Conservation (phyloP, 2,797 vertebrate species). For the Salmo trutta region DNA sequence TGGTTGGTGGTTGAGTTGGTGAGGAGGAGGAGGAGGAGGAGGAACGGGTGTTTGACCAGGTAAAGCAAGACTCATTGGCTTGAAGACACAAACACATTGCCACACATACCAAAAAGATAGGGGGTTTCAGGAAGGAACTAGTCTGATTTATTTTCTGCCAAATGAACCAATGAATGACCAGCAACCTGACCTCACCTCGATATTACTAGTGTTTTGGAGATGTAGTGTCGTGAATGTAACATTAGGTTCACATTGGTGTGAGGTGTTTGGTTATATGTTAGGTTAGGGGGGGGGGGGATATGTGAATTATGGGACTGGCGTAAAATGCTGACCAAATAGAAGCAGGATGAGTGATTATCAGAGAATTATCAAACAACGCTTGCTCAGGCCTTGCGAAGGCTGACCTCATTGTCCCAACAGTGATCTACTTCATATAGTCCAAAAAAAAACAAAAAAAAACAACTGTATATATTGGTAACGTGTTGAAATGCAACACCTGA, state of each 20-base stretch:
- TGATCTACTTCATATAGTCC: not conserved
- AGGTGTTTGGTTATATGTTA: conserved; percentile 14
- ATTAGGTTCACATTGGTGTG: conserved; percentile 10
- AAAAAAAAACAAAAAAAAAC: not conserved
- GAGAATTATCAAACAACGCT: not conserved
- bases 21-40: conserved; percentile 89
- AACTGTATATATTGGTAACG: not conserved
- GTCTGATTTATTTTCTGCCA: not conserved
- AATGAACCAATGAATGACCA: not conserved
- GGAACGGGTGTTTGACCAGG: conserved; percentile 99
- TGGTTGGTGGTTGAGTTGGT: not conserved
- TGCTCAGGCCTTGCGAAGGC: not conserved
- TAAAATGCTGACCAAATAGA: conserved; percentile 20
- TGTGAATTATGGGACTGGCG: not conserved
- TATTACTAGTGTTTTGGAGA: conserved; percentile 1
- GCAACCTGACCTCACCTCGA: conserved; percentile 5
- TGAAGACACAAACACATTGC: conserved; percentile 90
- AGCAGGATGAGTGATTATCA: not conserved
- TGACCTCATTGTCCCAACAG: not conserved
- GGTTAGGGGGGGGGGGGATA: not conserved
- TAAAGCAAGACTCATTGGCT: conserved; percentile 85
- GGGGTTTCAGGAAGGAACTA: not conserved
- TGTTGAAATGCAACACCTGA: not conserved
- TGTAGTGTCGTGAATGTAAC: conserved; percentile 10
- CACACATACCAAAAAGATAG: conserved; percentile 86